Evolutionary conservation across 35 echinoderm and acorn worm genomes (phyloP).

Genomic region (Heliocidaris erythrogramma): DNA sequence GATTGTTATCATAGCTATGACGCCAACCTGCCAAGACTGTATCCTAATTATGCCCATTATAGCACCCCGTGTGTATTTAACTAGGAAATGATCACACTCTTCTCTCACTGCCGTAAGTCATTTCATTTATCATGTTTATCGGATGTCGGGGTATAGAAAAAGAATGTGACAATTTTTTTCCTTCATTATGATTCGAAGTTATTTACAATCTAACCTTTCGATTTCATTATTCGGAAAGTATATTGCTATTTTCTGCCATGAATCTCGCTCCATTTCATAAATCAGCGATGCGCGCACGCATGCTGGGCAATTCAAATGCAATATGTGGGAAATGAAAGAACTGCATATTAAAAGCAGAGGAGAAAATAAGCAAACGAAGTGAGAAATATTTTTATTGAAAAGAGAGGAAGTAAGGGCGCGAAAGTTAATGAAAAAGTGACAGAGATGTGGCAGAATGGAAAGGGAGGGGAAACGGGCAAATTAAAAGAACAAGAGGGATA

Average conservation of each 20-base stretch:
- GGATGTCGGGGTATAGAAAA: not conserved
- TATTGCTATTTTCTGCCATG: not conserved
- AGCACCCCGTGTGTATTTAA: not conserved
- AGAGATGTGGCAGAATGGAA: no score
- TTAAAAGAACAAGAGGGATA: no score
- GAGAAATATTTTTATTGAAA: no score
- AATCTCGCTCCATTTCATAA: not conserved
- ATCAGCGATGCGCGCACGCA: not conserved
- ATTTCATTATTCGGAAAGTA: not conserved
- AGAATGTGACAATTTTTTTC: not conserved
- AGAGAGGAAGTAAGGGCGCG: no score
- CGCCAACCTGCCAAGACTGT: not conserved
- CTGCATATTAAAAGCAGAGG: not conserved
- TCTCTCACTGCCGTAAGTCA: not conserved
- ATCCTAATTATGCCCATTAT: constrained; percentile 9
- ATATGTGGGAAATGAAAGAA: not conserved
- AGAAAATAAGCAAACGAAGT: not conserved
- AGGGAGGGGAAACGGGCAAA: no score
- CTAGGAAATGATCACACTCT: not conserved
- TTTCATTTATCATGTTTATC: not conserved
- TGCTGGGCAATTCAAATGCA: not conserved
- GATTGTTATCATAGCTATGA: not conserved
- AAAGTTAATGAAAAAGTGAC: no score
- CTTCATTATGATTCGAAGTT: not conserved
- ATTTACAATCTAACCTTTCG: not conserved